Evolutionary conservation across 2,888 invertebrate species (phyloP), one percentile per base, ranked within the genome.

Genomic region (Hecatera dysodea): DNA sequence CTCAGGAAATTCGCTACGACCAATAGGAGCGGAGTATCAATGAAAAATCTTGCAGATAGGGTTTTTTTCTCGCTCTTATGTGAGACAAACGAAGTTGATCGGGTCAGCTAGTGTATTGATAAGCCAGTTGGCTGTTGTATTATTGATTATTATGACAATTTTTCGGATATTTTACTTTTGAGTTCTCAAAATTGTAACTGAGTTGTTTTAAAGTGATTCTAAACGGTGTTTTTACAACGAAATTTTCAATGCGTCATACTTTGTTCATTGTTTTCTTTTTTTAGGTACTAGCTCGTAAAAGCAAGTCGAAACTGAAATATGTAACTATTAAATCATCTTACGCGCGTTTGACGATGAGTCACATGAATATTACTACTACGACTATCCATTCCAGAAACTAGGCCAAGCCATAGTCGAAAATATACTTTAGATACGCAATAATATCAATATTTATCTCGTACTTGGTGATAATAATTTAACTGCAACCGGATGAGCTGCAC

Each of bases 401-500:
- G 9, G 17, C 4, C 17, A 27, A 9, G 19, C 5, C 27, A 8
- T 19, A 36, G 15, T 39, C n/a, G 2, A 24, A 55, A 64, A 42
- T 1, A 0, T 9, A 57, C 33, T 6, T 33, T 33, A 36, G 6
- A 17, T 63, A 24, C 19, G 3, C 46, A 48, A 22, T 44, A 55
- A 53, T 59, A 33, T 42, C 24, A 66, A 63, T 56, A 78, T 67
- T 68, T 50, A 56, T 60, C 15, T 57, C 1, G 0, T 27, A 36
- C 8, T 24, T 1, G 2, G 3, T 29, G 17, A 61, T 36, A 27
- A 22, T 61, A 27, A 22, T 61, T 36, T 42, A 15, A 56, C 12
- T 33, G 50, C 29, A 50, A 44, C 60, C 66, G 57, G 64, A 66
- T 55, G 64, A 63, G 46, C 39, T 46, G 52, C 63, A 39, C 67